Base-by-base conservation (phyloP, 2,888 invertebrate genomes). In the Brenthis hecate region DNA sequence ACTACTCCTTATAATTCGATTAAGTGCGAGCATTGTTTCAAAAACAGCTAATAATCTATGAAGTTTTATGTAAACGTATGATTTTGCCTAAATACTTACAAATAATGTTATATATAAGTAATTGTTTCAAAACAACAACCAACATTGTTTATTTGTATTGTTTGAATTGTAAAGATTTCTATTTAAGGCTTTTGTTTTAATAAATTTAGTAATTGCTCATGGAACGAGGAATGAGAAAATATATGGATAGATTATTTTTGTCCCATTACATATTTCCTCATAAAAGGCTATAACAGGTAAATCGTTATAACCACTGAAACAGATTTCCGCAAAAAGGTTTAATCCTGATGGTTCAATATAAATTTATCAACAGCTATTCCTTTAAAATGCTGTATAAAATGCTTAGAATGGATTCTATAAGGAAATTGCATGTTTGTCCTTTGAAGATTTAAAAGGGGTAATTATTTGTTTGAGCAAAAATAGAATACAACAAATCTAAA, bases 341-440 rank as follows among this genome's bases (percentile, higher is more conserved):
- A 74, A 67, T 70, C 65, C 68, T 76, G 76, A 80, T 77, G 73
- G 75, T 73, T 78, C 78, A 76, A 80, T 82, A 78, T 78, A 78
- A 81, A 82, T 82, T 80, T 80, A 83, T 82, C 77, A 78, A 78
- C 76, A 74, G 78, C 80, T 76, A 80, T 84, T 78, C 79, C 80
- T 81, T 79, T 80, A 80, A 81, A 84, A 79, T 73, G 77, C 72
- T 72, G 79, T 72, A 77, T 81, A 82, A 80, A 82, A 76, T 69
- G 69, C 70, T 71, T 73, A 71, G 75, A 79, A 77, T 76, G 77
- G 75, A 75, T 74, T 76, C 76, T 78, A 76, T 78, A 78, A 77
- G 74, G 76, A 77, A 80, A 78, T 81, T 78, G 78, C 78, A 73
- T 77, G 78, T 76, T 78, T 58, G 65, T 63, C 62, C 48, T 69